Evolutionary conservation across 2,797 vertebrate genomes (phyloP), one percentile per base, ranked within the genome.

Genomic region (Furcifer pardalis): DNA sequence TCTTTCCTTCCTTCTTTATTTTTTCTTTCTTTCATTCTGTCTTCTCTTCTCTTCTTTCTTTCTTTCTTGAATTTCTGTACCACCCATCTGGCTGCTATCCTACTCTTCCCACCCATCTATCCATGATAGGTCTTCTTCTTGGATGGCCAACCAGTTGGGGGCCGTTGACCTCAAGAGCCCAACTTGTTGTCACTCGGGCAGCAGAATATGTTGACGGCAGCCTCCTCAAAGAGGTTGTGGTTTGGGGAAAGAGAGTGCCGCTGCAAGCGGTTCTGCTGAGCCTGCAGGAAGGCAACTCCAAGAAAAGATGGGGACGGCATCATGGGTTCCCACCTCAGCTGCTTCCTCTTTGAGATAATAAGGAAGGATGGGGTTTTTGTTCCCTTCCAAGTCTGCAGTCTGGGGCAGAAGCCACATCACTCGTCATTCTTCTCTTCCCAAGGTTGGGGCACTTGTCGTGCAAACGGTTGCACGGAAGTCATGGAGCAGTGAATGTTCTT

Each of bases 401-500:
- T n/a, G n/a, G n/a, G n/a, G n/a, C n/a, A n/a, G n/a, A 42, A 37
- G 44, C 13, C 49, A 7, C 30, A 32, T 32, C 17, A 10, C 4
- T 23, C 40, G 21, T 75, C 42, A 7, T 63, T 49, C 27, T 59
- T 46, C 59, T 60, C 25, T 72, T 42, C 17, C 0, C 21, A 30
- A 21, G 0, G 32, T 44, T 42, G 65, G 35, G 32, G 25, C 68
- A 23, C 2, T 17, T 9, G 25, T 8, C 40, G 21, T 27, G 19
- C 30, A 0, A 2, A 9, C 0, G 8, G 52, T 4, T 32, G 4
- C 1, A 8, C 49, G 9, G 3, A 32, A 32, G 13, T 27, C 13
- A 68, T n/a, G 21, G 1, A n/a, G 13, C 40, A 32, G 27, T 13
- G 9, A 32, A 3, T 4, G 25, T 44, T 15, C 35, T 12, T 17